phyloP scores from a whole-genome alignment of 2,113 vertebrate species.

The Crocuta crocuta region DNA sequence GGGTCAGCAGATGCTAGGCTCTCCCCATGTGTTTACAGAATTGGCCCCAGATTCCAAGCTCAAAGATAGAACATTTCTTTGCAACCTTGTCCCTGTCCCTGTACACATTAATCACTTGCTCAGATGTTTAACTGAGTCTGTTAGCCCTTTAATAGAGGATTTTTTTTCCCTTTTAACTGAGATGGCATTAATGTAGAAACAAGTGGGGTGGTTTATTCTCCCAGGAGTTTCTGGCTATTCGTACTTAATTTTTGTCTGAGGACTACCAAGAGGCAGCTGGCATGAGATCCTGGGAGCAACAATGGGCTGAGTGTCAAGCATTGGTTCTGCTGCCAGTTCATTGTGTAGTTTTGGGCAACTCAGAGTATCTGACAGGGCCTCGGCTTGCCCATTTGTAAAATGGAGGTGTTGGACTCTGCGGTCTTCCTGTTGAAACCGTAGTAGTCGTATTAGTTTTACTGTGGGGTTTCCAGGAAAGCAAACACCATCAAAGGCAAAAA shows the following conservation, averaged over 20 bases:
- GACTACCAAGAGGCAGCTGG: neutral
- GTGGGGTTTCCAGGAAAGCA: conserved; percentile 16
- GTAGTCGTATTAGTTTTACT: neutral
- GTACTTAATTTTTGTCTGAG: neutral
- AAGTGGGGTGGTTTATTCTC: neutral
- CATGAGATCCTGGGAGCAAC: neutral
- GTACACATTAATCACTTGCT: neutral
- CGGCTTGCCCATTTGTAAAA: neutral
- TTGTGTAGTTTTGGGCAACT: neutral
- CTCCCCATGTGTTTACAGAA: neutral
- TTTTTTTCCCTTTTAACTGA: neutral
- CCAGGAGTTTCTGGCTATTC: conserved; percentile 33
- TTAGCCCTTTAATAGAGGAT: neutral
- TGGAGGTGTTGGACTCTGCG: neutral
- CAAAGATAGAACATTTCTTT: conserved; percentile 40
- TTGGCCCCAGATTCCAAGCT: conserved; percentile 34
- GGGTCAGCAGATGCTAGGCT: conserved; percentile 28
- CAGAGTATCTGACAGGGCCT: neutral
- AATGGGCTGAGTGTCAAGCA: neutral
- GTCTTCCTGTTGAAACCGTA: neutral
- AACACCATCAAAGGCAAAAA: conserved; percentile 1
- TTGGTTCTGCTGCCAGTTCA: neutral
- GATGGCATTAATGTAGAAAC: neutral
- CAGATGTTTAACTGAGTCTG: neutral
- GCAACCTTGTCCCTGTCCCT: conserved; percentile 9